Conservation (phyloP, 2,888 invertebrate genomes). For the Lottia scabra region DNA sequence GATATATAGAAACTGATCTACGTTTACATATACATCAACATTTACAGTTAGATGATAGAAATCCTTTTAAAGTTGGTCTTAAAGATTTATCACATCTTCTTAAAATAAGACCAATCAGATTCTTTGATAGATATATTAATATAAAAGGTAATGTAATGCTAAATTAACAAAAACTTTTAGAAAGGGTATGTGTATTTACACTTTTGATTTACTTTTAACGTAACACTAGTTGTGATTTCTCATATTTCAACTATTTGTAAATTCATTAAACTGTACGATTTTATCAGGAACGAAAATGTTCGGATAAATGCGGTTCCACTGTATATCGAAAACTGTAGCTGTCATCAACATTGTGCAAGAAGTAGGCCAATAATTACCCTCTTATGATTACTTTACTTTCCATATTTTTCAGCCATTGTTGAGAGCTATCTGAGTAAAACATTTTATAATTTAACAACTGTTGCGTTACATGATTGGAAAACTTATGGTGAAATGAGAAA, state of each 20-base stretch:
- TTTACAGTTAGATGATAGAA: constrained; percentile 77
- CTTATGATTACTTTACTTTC: too few relatives aligned
- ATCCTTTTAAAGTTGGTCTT: constrained; percentile 79
- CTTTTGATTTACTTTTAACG: too few relatives aligned
- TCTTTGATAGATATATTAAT: constrained; percentile 75
- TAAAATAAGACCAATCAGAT: constrained; percentile 72
- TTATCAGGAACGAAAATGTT: background rate
- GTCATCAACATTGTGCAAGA: too few relatives aligned
- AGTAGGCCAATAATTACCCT: too few relatives aligned
- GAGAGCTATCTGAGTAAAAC: constrained; percentile 93
- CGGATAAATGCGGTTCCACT: background rate
- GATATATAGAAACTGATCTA: constrained; percentile 91
- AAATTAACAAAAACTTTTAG: too few relatives aligned
- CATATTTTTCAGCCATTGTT: constrained; percentile 72
- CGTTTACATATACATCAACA: constrained; percentile 93
- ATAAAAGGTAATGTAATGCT: constrained; percentile 73
- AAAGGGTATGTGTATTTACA: too few relatives aligned
- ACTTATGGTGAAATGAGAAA: constrained; percentile 97
- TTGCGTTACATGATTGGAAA: constrained; percentile 97
- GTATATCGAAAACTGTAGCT: too few relatives aligned
- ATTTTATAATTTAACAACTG: constrained; percentile 97
- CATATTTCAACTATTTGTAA: background rate
- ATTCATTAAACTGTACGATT: background rate
- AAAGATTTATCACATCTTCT: constrained; percentile 77
- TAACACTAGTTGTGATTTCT: too few relatives aligned